phyloP scores from a whole-genome alignment of 2,888 invertebrate genomes.

The Eurois occulta region DNA sequence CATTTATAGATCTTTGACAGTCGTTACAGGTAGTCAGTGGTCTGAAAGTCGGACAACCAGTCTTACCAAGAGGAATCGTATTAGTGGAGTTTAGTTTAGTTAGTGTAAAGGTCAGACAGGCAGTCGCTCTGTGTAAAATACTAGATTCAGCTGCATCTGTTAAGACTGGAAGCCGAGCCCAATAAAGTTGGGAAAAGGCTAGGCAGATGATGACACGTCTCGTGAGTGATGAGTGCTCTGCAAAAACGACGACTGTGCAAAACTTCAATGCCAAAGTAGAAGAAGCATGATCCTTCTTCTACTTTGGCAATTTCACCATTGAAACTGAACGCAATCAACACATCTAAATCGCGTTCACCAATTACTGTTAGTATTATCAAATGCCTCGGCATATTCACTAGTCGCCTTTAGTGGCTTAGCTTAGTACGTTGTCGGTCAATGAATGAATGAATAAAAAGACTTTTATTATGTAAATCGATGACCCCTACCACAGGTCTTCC shows the following conservation, averaged over 20 bases:
- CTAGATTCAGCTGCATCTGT: not conserved
- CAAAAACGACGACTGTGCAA: not conserved
- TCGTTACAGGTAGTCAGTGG: too few relatives aligned
- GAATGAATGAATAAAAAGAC: not conserved
- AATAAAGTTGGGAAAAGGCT: too few relatives aligned
- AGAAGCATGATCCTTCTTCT: too few relatives aligned
- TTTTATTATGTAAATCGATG: not conserved
- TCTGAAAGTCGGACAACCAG: not conserved
- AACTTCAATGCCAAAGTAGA: too few relatives aligned
- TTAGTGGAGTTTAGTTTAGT: too few relatives aligned
- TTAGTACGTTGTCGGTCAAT: not conserved
- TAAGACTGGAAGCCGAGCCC: not conserved
- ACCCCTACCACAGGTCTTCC: not conserved
- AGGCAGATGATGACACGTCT: too few relatives aligned
- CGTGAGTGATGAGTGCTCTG: not conserved
- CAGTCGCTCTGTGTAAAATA: not conserved
- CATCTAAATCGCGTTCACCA: not conserved
- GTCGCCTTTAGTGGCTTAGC: not conserved
- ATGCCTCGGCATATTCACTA: not conserved
- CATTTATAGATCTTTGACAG: too few relatives aligned
- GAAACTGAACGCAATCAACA: not conserved
- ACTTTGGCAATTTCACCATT: too few relatives aligned
- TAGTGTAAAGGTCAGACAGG: not conserved
- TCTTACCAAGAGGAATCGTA: not conserved
- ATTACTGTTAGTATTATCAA: not conserved